Evolutionary conservation across 2,797 vertebrate genomes (phyloP), one percentile per base, ranked within the genome.

Genomic region (Eutrigla gurnardus): DNA sequence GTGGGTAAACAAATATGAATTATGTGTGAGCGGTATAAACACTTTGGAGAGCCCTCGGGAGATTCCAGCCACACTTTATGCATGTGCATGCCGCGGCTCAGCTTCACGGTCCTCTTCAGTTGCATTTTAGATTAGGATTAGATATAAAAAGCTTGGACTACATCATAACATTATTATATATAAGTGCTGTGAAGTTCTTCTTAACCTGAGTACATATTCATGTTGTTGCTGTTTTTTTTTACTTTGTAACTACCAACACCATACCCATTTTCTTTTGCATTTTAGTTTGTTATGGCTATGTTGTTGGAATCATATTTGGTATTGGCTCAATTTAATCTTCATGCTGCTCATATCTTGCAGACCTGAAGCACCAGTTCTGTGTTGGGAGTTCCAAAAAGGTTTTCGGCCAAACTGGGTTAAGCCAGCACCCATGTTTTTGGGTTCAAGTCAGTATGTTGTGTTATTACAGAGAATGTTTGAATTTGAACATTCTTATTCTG

Each of bases 1-100:
- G 85, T 87, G 83, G 74, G 87, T 87, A 91, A 92, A 91, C 91
- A 91, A 92, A 91, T 85, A 61, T 79, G 81, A 88, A 84, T 90
- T 67, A 79, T 90, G 80, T 83, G 82, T 77, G 25, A 25, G 84
- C 39, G 37, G 58, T 81, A 75, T 75, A 84, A 89, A 89, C 86
- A 85, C 66, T 84, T 82, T 80, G 60, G 61, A 89, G 77, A 76
- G 83, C 67, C 65, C 84, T 86, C 69, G 1, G 17, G 76, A 82
- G 75, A 49, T 65, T 72, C 18, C 59, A 50, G 37, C n/a, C 58
- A 66, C 77, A 74, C 74, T 79, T 80, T 54, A 86, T 79, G 76
- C 63, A 70, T 62, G 78, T 55, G 4, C 74, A 84, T 35, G 58
- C 65, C 35, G 39, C 73, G 36, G 39, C 72, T 64, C 47, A 11